Evolutionary conservation across 2,797 vertebrate genomes (phyloP).

Genomic region (Clarias fuscus): DNA sequence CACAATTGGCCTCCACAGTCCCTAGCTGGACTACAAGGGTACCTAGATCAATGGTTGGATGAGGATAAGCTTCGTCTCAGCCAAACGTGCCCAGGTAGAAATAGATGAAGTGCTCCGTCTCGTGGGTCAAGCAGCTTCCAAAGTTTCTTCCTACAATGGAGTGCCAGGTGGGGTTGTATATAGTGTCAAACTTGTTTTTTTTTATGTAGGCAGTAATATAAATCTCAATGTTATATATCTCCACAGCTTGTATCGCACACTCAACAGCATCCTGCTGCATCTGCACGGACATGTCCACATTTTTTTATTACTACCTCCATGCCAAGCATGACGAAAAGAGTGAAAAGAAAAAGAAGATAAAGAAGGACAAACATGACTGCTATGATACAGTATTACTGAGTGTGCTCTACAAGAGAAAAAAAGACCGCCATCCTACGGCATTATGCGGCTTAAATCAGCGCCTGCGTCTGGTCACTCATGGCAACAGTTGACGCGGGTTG

Average conservation of each 20-base stretch:
- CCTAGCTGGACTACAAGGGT: too few species aligned
- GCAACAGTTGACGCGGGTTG: too few species aligned
- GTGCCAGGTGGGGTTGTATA: constrained; percentile 97
- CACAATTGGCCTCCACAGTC: too few species aligned
- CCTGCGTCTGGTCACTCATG: too few species aligned
- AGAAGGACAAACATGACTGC: constrained; percentile 68
- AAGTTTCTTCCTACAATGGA: constrained; percentile 97
- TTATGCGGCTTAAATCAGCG: too few species aligned
- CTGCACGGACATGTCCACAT: constrained; percentile 84
- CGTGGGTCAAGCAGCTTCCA: constrained; percentile 95
- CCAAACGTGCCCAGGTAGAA: constrained; percentile 98
- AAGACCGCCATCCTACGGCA: too few species aligned
- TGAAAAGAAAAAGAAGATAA: too few species aligned
- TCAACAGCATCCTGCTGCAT: constrained; percentile 97
- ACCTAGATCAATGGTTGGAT: constrained; percentile 58
- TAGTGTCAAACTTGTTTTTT: constrained; percentile 99
- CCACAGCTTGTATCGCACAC: constrained; percentile 93
- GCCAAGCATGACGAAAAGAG: constrained; percentile 56
- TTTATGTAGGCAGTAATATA: constrained; percentile 96
- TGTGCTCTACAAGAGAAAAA: not conserved
- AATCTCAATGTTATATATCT: constrained; percentile 98
- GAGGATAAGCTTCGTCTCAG: constrained; percentile 64
- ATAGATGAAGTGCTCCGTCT: constrained; percentile 98
- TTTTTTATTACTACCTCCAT: constrained; percentile 81
- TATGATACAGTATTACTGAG: constrained; percentile 58